Evolutionary conservation across 2,113 vertebrate species (phyloP), one percentile per base, ranked within the genome.

Genomic region (Genyomyrus donnyi): DNA sequence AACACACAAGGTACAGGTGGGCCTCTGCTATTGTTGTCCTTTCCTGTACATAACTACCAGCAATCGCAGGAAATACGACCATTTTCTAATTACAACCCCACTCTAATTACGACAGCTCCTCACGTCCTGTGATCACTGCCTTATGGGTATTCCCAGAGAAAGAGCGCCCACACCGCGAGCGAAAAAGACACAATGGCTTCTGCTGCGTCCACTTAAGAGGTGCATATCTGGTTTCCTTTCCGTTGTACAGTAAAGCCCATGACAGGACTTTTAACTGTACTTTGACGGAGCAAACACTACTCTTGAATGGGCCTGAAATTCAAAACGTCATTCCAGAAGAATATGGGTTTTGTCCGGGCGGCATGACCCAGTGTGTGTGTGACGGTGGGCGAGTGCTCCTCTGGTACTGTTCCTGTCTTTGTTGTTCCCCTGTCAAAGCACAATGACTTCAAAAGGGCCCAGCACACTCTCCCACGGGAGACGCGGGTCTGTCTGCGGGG

Each of bases 401-500:
- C 9, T 48, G 21, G 62, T 13, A 2, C 27, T 50, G 45, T 66
- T 74, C 84, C 58, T 70, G 62, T 90, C 53, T 90, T 87, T 87
- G 56, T 74, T 90, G 56, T 35, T 74, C 53, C 92, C 93, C 93
- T 90, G 93, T 93, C 0, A 2, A 15, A 92, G 89, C 90, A 91
- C 13, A 58, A 91, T 87, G 89, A 91, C 89, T 91, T 93, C 92
- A 87, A 10, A 9, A 58, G 88, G 19, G 91, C 56, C 88, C 87
- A 52, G 92, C 90, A 92, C 94, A 95, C 91, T 91, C 85, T 31
- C 49, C 93, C 62, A 3, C 84, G 90, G 91, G 93, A 94, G 83
- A 42, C 6, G 9, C 9, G 9, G 4, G 92, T 62, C 92, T 92
- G 89, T 17, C 0, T 91, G 58, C 90, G 2, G 92, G 91, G 89